Percentiles rank a stretch among this genome's conserved stretches.
Evolutionary conservation across 2,888 invertebrate species (phyloP).

Genomic region (Cephus nigrinus): DNA sequence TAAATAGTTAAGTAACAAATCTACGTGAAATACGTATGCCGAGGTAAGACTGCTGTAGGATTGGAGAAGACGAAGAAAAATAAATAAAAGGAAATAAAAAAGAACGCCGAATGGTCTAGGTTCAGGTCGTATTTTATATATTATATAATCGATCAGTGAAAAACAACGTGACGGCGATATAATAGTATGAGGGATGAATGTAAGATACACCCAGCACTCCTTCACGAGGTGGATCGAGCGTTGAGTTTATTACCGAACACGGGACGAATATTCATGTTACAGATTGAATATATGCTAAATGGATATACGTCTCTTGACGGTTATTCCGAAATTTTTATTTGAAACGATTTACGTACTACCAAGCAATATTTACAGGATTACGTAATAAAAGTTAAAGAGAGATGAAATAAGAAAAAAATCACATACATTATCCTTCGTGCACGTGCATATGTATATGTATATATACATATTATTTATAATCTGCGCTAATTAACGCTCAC

Average conservation of each 20-base stretch:
- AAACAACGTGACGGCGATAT: not conserved
- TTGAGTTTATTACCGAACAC: not conserved
- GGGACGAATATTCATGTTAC: not conserved
- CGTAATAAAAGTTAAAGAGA: conserved; percentile 19
- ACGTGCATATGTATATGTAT: conserved; percentile 4
- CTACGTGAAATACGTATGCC: conserved; percentile 29
- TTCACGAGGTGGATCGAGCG: not conserved
- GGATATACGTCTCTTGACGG: not conserved
- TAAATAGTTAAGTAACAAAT: conserved; percentile 27
- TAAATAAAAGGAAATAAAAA: not conserved
- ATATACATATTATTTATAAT: conserved; percentile 19
- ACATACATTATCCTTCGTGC: conserved; percentile 16
- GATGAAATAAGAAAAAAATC: conserved; percentile 7
- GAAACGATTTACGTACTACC: conserved; percentile 21
- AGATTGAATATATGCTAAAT: not conserved
- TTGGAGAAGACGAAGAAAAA: not conserved
- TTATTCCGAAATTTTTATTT: not conserved
- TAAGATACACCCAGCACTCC: not conserved
- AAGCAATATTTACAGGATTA: conserved; percentile 13
- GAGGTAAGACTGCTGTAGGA: conserved; percentile 40
- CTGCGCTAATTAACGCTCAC: not conserved
- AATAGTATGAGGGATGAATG: not conserved
- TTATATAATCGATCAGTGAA: not conserved
- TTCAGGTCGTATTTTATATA: conserved; percentile 1
- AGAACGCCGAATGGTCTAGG: not conserved